Evolutionary conservation across 1,140 invertebrate species (phyloP), one percentile per base, ranked within the genome.

Genomic region (Drosophila neocordata): DNA sequence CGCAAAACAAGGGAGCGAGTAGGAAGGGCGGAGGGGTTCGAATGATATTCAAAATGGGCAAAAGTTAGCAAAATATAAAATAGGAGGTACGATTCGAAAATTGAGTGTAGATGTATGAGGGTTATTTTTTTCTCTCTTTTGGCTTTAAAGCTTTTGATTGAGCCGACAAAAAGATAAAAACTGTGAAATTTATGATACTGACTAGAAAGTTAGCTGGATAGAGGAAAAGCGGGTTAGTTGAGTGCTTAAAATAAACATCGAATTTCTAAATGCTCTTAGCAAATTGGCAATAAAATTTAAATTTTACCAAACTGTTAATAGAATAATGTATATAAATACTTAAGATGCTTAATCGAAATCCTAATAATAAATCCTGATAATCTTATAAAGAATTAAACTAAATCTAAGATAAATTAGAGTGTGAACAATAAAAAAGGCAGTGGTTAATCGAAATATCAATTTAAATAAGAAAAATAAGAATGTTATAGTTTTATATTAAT

Each of bases 91-190:
- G 41, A 48, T 48, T 20, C 41, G 15, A 20, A 18, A 48, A 48
- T 48, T 0, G 41, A 48, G 41, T 76, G 58, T 27, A 35, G 18
- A 37, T 20, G 44, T 58, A 44, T 37, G n/a, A 18, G 34, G 1
- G 15, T 37, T 41, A 48, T 55, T 56, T 27, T 34, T 60, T 58
- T 51, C 7, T 31, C 27, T 31, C 15, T 72, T 68, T 59, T 55
- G 56, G 74, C 58, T 81, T 82, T 87, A 75, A 78, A 82, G 77
- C 70, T 66, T 65, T 81, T 60, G 48, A 66, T 51, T 65, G 63
- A 73, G 63, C 58, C 69, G 69, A 84, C 68, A 77, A 66, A 76
- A 65, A 81, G 73, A 81, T 81, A 84, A 81, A 31, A 59, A 44
- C 61, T 34, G 31, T 18, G 20, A 65, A 74, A 85, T 85, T 77